phyloP scores from a whole-genome alignment of 2,888 invertebrate species.

The Congeria kusceri region DNA sequence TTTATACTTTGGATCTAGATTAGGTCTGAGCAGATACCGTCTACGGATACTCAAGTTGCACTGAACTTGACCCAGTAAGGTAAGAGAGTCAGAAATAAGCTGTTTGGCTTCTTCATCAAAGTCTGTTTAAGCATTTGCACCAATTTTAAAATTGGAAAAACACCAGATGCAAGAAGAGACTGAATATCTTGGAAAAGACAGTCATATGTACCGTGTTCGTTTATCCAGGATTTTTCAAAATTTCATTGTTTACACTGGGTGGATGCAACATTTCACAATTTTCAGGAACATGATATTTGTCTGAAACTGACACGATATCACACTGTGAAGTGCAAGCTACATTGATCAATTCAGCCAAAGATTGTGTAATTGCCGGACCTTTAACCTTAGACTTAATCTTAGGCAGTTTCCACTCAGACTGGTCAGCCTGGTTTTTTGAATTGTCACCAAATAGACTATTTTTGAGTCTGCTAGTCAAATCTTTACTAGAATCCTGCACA shows the following conservation, averaged over 20 bases:
- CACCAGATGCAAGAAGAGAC: conserved; percentile 8
- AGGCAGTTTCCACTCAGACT: conserved; percentile 12
- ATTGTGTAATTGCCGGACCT: no score
- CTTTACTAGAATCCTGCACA: neutral
- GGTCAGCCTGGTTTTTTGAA: neutral
- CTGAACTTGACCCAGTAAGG: conserved; percentile 27
- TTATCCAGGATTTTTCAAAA: conserved; percentile 36
- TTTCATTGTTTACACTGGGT: conserved; percentile 26
- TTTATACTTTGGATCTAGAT: conserved; percentile 13
- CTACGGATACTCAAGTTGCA: conserved; percentile 17
- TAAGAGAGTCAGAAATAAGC: conserved; percentile 27
- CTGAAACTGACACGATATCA: no score
- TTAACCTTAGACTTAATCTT: no score
- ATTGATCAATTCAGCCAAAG: no score
- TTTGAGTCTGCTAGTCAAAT: neutral
- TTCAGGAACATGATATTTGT: conserved; percentile 23
- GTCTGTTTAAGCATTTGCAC: conserved; percentile 17
- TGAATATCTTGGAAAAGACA: conserved; percentile 22
- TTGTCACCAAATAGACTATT: neutral
- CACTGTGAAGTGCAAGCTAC: no score
- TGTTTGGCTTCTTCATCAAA: conserved; percentile 6
- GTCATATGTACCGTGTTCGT: conserved; percentile 11
- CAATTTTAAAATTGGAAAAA: conserved; percentile 23
- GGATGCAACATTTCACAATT: conserved; percentile 29
- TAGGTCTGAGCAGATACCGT: conserved; percentile 18